Conservation (phyloP, 2,797 vertebrate species). For the Anolis apletophallus region DNA sequence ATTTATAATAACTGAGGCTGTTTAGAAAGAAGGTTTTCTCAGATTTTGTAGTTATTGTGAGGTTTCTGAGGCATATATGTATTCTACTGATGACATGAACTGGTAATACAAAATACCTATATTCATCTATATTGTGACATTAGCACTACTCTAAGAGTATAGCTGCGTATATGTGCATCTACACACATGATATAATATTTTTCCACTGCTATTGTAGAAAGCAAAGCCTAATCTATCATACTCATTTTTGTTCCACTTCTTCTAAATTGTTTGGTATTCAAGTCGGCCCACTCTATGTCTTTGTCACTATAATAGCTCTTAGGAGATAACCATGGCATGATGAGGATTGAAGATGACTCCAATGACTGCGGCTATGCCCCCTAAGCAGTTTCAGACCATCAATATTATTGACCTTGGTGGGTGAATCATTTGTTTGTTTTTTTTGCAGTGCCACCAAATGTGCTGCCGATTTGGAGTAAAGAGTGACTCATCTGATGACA, state of each 20-base stretch:
- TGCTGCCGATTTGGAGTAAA: conserved; percentile 37
- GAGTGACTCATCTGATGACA: conserved; percentile 32
- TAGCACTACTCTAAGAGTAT: not conserved
- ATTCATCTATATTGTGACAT: not conserved
- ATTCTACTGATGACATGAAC: not conserved
- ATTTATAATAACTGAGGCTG: not conserved
- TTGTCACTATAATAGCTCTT: conserved; percentile 10
- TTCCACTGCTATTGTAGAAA: not conserved
- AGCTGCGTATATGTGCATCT: not conserved
- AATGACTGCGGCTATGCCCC: conserved; percentile 8
- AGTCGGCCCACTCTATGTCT: conserved; percentile 1
- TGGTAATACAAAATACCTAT: not conserved
- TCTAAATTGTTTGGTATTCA: conserved; percentile 1
- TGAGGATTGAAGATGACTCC: conserved; percentile 3
- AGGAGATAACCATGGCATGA: not conserved
- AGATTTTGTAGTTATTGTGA: not conserved
- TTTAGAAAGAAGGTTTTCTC: not conserved
- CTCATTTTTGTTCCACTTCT: conserved; percentile 24
- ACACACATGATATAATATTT: too few relatives aligned
- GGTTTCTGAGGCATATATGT: not conserved
- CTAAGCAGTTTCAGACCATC: conserved; percentile 40
- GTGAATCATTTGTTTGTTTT: conserved; percentile 46
- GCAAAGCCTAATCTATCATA: not conserved
- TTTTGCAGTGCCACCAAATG: conserved; percentile 33
- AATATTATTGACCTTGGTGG: conserved; percentile 52